Evolutionary conservation across 2,113 vertebrate genomes (phyloP).

Genomic region (Bothrops jararaca): DNA sequence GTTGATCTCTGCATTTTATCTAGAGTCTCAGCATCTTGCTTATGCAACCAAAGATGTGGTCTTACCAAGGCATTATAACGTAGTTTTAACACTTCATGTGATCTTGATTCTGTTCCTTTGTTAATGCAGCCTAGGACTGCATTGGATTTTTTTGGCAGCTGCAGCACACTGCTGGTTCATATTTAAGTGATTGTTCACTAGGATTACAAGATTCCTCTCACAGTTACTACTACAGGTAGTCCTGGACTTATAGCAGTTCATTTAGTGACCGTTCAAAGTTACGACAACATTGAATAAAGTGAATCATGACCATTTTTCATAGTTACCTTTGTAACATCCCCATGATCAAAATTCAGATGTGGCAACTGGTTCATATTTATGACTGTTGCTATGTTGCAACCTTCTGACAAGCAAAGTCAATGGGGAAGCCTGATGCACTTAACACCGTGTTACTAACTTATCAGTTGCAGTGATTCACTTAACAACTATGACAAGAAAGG

Average conservation of each 20-base stretch:
- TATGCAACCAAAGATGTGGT: no score
- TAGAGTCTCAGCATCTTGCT: no score
- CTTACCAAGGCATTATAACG: no score
- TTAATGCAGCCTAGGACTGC: no score
- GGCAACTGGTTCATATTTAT: background rate
- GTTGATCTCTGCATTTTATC: no score
- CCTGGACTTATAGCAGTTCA: background rate
- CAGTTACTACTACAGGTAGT: background rate
- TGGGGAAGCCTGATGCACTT: background rate
- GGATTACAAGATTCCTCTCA: no score
- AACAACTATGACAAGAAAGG: background rate
- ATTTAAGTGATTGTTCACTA: no score
- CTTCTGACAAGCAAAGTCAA: background rate
- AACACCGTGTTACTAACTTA: background rate
- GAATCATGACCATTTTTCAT: background rate
- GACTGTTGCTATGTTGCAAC: background rate
- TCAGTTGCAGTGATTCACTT: background rate
- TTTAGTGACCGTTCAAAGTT: background rate
- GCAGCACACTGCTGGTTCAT: no score
- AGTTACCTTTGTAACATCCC: background rate
- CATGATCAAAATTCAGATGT: background rate
- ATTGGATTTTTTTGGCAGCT: no score
- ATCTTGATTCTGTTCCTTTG: no score
- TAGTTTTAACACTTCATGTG: no score
- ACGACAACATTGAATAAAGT: background rate